These are phyloP conservation scores for Zygaena filipendulae DNA, from an alignment of 2,888 invertebrate species.

Conservation along the genomic window DNA sequence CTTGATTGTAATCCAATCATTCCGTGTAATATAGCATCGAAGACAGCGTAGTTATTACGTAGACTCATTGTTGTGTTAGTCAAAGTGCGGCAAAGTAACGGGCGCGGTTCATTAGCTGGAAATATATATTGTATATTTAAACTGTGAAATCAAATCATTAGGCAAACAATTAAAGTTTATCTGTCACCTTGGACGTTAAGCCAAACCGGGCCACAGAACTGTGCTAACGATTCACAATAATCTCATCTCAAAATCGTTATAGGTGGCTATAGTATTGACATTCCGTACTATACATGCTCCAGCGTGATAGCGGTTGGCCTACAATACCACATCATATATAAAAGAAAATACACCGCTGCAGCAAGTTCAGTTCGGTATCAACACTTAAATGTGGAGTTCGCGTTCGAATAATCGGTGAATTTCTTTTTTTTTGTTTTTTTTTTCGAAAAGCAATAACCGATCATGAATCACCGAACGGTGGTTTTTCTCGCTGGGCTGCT, in stretches of 20 bases:
- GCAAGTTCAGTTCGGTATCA: slow-evolving; percentile 43
- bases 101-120: slow-evolving; percentile 16
- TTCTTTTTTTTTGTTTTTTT: slow-evolving; percentile 33
- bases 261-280: slow-evolving; percentile 30
- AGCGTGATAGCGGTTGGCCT: slow-evolving; percentile 59
- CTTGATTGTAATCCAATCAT: too few relatives aligned
- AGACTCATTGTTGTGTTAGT: slow-evolving; percentile 3
- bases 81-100: too few relatives aligned
- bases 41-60: background rate
- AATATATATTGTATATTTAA: too few relatives aligned
- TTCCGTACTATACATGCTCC: slow-evolving; percentile 43
- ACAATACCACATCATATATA: slow-evolving; percentile 55
- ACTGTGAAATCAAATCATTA: slow-evolving; percentile 31
- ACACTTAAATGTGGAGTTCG: slow-evolving; percentile 40
- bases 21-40: slow-evolving; percentile 1
- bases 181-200: slow-evolving; percentile 52
- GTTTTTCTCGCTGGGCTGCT: slow-evolving; percentile 29
- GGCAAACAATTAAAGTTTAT: slow-evolving; percentile 34
- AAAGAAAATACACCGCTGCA: slow-evolving; percentile 37
- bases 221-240: slow-evolving; percentile 56
- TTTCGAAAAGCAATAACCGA: too few relatives aligned
- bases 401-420: slow-evolving; percentile 23
- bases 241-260: slow-evolving; percentile 43
- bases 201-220: slow-evolving; percentile 50
- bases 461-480: slow-evolving; percentile 38